A percentile compares a stretch with the other conserved stretches of the same genome.
Conservation (phyloP, 1,140 invertebrate genomes). For the Lethrus apterus region DNA sequence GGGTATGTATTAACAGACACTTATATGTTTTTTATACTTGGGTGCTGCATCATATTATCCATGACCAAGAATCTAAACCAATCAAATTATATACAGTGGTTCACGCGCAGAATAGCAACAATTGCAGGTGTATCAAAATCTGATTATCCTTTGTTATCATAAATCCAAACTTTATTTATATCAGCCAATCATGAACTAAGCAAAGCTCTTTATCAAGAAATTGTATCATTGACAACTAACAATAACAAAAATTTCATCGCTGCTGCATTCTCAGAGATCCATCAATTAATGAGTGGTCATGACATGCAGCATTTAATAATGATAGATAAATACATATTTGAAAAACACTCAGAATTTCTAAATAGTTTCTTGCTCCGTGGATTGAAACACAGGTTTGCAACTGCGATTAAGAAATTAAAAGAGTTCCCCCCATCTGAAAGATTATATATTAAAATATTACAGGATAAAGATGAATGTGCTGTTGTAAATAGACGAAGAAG, state of each 20-base stretch:
- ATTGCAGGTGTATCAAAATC: too few species aligned
- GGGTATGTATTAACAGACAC: too few species aligned
- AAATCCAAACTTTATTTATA: too few species aligned
- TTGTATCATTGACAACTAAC: background rate
- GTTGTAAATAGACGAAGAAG: background rate
- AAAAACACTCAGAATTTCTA: conserved; percentile 1
- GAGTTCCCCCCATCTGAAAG: background rate
- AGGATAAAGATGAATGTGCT: too few species aligned
- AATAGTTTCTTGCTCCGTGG: background rate
- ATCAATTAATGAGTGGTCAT: background rate
- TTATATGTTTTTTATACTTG: too few species aligned
- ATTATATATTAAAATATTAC: background rate
- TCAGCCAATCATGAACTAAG: conserved; percentile 2
- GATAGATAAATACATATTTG: conserved; percentile 2
- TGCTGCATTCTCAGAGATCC: background rate
- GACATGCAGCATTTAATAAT: conserved; percentile 6
- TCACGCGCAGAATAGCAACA: too few species aligned
- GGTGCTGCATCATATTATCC: too few species aligned
- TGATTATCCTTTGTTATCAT: too few species aligned
- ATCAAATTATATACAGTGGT: too few species aligned
- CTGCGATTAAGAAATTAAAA: background rate
- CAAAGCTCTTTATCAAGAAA: background rate
- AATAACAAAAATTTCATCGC: background rate
- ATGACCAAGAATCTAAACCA: too few species aligned
- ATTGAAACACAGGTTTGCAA: conserved; percentile 1